Conservation (phyloP, 2,113 vertebrate species). For the Baryphthengus martii region DNA sequence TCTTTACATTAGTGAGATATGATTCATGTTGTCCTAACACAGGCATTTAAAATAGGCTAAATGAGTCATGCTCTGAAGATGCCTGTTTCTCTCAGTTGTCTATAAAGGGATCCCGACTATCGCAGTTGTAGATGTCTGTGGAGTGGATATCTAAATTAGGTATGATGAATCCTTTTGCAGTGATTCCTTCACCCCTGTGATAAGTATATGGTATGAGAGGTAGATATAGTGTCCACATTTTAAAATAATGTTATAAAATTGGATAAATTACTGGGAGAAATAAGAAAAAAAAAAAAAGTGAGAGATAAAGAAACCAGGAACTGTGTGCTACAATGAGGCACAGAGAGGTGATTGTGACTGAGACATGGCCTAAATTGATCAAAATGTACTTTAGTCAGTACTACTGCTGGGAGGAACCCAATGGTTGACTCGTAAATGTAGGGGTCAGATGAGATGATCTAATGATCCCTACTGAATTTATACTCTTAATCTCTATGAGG, state of each 20-base stretch:
- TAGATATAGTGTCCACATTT: not conserved
- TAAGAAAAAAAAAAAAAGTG: not conserved
- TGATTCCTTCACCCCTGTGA: not conserved
- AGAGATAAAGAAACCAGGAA: not conserved
- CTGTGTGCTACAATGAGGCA: not conserved
- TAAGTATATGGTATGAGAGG: not conserved
- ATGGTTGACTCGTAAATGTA: not conserved
- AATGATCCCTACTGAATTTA: not conserved
- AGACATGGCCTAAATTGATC: not conserved
- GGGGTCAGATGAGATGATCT: not conserved
- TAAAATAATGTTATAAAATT: not conserved
- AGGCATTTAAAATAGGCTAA: not conserved
- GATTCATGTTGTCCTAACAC: not conserved
- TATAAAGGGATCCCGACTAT: not conserved
- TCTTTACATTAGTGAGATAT: not conserved
- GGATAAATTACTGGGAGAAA: not conserved
- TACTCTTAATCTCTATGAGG: not conserved
- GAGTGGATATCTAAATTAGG: not conserved
- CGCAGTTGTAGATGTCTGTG: not conserved
- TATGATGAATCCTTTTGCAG: not conserved
- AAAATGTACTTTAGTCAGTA: not conserved
- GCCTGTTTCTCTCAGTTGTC: not conserved
- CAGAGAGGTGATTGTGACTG: not conserved
- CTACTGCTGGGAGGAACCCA: not conserved
- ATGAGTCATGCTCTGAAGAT: not conserved